Conservation (phyloP, 2,888 invertebrate species). For the Parascotia fuliginaria region DNA sequence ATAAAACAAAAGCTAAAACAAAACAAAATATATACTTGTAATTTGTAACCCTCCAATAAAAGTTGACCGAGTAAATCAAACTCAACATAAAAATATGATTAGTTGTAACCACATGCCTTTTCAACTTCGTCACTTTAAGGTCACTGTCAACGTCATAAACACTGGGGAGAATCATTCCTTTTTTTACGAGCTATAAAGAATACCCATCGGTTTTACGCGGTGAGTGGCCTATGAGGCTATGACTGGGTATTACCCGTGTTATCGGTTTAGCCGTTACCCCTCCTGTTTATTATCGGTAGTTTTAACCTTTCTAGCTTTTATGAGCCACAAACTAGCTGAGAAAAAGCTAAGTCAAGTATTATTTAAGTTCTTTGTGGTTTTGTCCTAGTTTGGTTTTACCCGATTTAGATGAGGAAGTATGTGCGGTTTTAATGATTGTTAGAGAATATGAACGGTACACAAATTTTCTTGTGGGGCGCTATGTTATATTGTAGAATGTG, state of each 20-base stretch:
- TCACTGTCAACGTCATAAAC: constrained; percentile 62
- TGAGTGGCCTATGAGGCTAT: constrained; percentile 23
- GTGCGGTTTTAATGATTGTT: too few species aligned
- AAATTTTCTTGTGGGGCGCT: too few species aligned
- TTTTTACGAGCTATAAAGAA: constrained; percentile 46
- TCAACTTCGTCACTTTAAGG: constrained; percentile 31
- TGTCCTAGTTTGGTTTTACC: not conserved
- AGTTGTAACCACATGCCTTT: constrained; percentile 26
- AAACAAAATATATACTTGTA: too few species aligned
- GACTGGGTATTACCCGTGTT: constrained; percentile 7
- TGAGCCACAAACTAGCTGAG: not conserved
- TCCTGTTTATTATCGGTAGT: constrained; percentile 26
- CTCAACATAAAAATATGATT: constrained; percentile 28
- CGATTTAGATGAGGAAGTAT: too few species aligned
- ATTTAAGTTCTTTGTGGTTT: not conserved
- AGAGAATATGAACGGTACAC: too few species aligned
- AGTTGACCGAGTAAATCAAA: not conserved
- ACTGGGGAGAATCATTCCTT: constrained; percentile 29
- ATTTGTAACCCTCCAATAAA: too few species aligned
- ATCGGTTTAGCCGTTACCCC: constrained; percentile 20
- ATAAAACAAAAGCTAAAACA: too few species aligned
- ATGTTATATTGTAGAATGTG: too few species aligned
- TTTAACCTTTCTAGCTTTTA: constrained; percentile 33
- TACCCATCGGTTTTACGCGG: constrained; percentile 33
- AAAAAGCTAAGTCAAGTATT: not conserved